A percentile compares a stretch with the other conserved stretches of the same genome.
Conservation (phyloP, 1,140 invertebrate genomes). For the Conus betulinus region DNA sequence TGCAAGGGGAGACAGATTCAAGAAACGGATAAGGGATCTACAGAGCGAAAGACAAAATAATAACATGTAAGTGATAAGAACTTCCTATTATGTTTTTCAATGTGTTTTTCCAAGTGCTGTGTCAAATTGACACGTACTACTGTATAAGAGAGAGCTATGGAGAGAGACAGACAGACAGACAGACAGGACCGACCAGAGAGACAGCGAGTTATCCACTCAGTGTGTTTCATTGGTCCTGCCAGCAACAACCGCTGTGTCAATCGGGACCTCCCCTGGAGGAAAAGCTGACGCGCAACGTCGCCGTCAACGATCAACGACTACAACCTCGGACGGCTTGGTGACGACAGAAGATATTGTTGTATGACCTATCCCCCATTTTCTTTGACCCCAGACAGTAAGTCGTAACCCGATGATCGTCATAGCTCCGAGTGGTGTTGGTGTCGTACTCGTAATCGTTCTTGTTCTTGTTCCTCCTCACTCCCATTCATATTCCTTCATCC, state of each 20-base stretch:
- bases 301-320: slow-evolving; percentile 54
- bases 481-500: too few relatives aligned
- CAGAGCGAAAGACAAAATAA: too few relatives aligned
- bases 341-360: slow-evolving; percentile 53
- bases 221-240: not conserved
- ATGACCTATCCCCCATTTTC: slow-evolving; percentile 44
- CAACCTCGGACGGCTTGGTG: slow-evolving; percentile 58
- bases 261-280: slow-evolving; percentile 41
- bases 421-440: not conserved
- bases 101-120: too few relatives aligned
- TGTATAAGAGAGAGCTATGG: slow-evolving; percentile 15
- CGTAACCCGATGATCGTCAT: too few relatives aligned
- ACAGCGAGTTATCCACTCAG: not conserved
- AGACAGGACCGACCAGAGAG: not conserved
- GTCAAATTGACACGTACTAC: too few relatives aligned
- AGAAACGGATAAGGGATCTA: too few relatives aligned
- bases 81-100: too few relatives aligned
- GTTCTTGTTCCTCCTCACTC: not conserved
- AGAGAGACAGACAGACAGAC: not conserved
- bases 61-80: too few relatives aligned
- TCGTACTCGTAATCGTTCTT: not conserved
- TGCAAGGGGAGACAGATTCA: too few relatives aligned
- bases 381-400: slow-evolving; percentile 26
- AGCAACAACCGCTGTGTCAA: slow-evolving; percentile 5
- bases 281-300: slow-evolving; percentile 56